Conservation (phyloP, 2,888 invertebrate species). For the Oscheius sp. region DNA sequence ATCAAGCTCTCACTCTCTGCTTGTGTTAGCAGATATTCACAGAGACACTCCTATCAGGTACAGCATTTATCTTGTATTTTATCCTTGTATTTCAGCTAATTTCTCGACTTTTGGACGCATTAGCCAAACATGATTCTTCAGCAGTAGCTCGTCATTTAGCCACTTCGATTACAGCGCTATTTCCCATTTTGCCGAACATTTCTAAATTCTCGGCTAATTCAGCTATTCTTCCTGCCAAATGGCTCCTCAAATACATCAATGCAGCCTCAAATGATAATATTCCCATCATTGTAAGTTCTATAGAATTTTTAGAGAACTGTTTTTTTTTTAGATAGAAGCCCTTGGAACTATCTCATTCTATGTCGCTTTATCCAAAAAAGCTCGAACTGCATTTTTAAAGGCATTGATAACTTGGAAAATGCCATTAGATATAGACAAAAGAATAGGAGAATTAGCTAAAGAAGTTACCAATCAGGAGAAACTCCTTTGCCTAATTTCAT, state of each 20-base stretch:
- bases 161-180: constrained; percentile 16
- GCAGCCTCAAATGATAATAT: constrained; percentile 6
- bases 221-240: constrained; percentile 19
- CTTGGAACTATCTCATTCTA: constrained; percentile 38
- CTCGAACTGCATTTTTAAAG: constrained; percentile 23
- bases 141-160: constrained; percentile 36
- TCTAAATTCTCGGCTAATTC: neutral
- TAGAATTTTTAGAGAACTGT: neutral
- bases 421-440: neutral
- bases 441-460: constrained; percentile 9
- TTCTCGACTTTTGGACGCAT: constrained; percentile 33
- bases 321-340: constrained; percentile 24
- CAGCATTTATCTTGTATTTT: too few relatives aligned
- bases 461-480: constrained; percentile 27
- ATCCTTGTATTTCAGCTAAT: constrained; percentile 32
- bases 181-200: constrained; percentile 29
- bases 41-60: constrained; percentile 39
- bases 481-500: constrained; percentile 32
- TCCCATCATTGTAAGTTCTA: neutral
- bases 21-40: constrained; percentile 36
- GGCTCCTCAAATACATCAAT: constrained; percentile 24
- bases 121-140: constrained; percentile 37
- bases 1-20: constrained; percentile 36
- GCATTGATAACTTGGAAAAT: constrained; percentile 27
- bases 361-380: constrained; percentile 29